Evolutionary conservation across 2,888 invertebrate genomes (phyloP), one percentile per base, ranked within the genome.

Genomic region (Julus scanicus): DNA sequence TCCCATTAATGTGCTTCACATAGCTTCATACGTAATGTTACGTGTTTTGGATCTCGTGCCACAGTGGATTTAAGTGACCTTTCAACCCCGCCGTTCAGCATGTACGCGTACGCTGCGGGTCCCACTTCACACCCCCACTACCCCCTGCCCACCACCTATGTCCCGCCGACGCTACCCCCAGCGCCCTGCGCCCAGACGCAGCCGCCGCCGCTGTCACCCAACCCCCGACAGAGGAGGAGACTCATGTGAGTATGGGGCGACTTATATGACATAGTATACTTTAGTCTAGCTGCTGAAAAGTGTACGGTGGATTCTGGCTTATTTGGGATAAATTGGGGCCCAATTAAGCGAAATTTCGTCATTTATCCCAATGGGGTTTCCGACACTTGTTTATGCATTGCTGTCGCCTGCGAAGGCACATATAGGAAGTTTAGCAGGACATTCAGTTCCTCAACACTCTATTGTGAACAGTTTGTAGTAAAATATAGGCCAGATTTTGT

Each of bases 81-180:
- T 71, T 71, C 71, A 29, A 71, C 71, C 29, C 71, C 20, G 71
- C 71, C 71, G 71, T 20, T 80, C 15, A 44, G 85, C 44, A 85
- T 85, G 85, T 85, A 85, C 49, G 85, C 85, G 9, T 85, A 85
- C 49, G 85, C 85, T 13, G 85, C 85, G n/a, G 85, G 85, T 17
- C 44, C 85, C 44, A n/a, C 85, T 13, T n/a, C 84, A 3, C 84
- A 84, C 44, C 84, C 84, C 44, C 84, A 84, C 44, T 84, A 85
- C 29, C 49, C 85, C 85, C 85, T 85, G 17, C 40, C 85, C n/a
- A 85, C 85, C 48, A 85, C 85, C 85, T 85, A 85, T 40, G 85
- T 85, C 44, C 85, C 85, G 44, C 48, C 85, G 20, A 44, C 85
- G 20, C 13, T 85, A 11, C 85, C 85, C 85, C 85, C 85, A 17